These are phyloP conservation scores for Strigamia transsilvanica DNA, from an alignment of 2,888 invertebrate species.

Conservation along the genomic window DNA sequence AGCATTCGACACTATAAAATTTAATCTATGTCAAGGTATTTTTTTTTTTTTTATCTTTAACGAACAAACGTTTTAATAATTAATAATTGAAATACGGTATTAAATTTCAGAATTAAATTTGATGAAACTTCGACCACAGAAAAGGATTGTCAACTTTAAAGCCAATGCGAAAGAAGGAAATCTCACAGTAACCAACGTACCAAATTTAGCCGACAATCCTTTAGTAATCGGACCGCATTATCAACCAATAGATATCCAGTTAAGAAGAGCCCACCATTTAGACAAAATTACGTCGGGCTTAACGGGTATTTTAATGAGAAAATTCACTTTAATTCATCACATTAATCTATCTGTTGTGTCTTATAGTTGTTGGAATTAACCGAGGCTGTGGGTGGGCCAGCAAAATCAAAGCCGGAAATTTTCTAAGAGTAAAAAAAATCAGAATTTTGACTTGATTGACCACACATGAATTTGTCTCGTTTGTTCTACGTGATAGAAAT, in stretches of 20 bases:
- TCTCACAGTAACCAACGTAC: slow-evolving; percentile 68
- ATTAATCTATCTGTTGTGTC: neutral
- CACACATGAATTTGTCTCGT: neutral
- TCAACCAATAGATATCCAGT: slow-evolving; percentile 72
- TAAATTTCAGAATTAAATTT: slow-evolving; percentile 74
- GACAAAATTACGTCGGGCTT: slow-evolving; percentile 78
- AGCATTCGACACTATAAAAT: slow-evolving; percentile 70
- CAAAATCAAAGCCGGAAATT: neutral
- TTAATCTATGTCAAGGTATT: slow-evolving; percentile 75
- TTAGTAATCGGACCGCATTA: slow-evolving; percentile 80
- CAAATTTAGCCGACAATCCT: slow-evolving; percentile 75
- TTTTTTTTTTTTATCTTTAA: neutral
- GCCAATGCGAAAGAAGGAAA: slow-evolving; percentile 54
- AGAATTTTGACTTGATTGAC: neutral
- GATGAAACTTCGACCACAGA: slow-evolving; percentile 70
- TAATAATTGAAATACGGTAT: neutral
- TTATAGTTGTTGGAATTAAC: slow-evolving; percentile 3
- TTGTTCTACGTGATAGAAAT: slow-evolving; percentile 65
- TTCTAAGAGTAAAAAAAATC: neutral
- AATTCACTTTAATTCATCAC: neutral
- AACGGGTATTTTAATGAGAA: slow-evolving; percentile 68
- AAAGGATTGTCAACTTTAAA: slow-evolving; percentile 56
- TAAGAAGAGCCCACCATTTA: slow-evolving; percentile 71
- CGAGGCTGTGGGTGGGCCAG: neutral
- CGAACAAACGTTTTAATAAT: neutral